These are phyloP conservation scores for Macroramphosus scolopax DNA, from an alignment of 2,797 vertebrate genomes.

Conservation along the genomic window DNA sequence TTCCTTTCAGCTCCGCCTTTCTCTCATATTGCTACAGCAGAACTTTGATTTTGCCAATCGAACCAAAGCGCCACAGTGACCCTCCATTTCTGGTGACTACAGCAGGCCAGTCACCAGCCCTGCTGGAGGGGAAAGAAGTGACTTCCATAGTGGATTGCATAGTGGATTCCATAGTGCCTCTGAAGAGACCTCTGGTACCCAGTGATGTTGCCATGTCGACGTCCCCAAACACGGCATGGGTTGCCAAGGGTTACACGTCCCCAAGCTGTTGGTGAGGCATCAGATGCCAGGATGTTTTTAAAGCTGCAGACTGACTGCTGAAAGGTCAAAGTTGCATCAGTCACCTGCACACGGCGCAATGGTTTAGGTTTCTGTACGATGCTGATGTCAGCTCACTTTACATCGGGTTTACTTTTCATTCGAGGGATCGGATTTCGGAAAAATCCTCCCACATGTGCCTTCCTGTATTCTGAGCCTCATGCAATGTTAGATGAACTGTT, in stretches of 20 bases:
- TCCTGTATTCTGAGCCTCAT: slow-evolving; percentile 11
- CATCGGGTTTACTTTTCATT: slow-evolving; percentile 6
- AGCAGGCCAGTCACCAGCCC: no score
- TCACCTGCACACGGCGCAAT: slow-evolving; percentile 10
- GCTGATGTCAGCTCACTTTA: slow-evolving; percentile 15
- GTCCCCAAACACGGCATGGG: slow-evolving; percentile 29
- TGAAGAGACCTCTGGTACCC: slow-evolving; percentile 39
- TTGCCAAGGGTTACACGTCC: slow-evolving; percentile 42
- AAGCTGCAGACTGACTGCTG: slow-evolving; percentile 26
- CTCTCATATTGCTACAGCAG: slow-evolving; percentile 88
- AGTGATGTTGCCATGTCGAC: slow-evolving; percentile 32
- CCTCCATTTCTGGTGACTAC: slow-evolving; percentile 15
- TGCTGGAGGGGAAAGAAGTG: no score
- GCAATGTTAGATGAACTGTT: slow-evolving; percentile 12
- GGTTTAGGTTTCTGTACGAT: slow-evolving; percentile 17
- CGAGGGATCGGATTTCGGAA: slow-evolving; percentile 4
- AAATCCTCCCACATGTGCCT: not conserved
- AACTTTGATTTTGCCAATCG: slow-evolving; percentile 87
- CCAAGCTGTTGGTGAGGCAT: slow-evolving; percentile 29
- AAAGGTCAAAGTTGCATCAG: slow-evolving; percentile 17
- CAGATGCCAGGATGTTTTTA: slow-evolving; percentile 51
- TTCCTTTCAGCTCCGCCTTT: slow-evolving; percentile 86
- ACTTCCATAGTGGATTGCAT: no score
- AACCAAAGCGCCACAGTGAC: slow-evolving; percentile 67
- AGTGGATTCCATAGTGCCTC: no score